These are phyloP conservation scores for Sarcoramphus papa DNA, from an alignment of 2,797 vertebrate species.

Conservation along the genomic window DNA sequence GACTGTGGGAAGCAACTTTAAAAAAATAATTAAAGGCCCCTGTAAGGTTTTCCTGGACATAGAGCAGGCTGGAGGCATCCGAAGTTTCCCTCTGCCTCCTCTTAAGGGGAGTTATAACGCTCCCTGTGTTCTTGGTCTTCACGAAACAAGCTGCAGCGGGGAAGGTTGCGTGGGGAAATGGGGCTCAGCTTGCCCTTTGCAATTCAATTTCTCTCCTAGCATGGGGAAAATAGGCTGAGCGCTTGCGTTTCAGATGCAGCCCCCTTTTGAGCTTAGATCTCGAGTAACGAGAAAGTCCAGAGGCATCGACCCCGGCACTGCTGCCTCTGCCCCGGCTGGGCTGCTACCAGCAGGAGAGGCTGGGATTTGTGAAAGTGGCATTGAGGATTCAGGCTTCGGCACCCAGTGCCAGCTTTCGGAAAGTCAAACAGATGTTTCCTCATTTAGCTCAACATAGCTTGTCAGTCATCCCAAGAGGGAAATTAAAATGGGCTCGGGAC, in stretches of 20 bases:
- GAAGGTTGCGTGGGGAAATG: background rate
- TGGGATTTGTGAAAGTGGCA: background rate
- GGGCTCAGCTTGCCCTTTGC: background rate
- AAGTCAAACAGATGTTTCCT: constrained; percentile 65
- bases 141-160: accelerated
- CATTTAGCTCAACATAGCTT: background rate
- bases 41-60: background rate
- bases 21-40: constrained; percentile 30
- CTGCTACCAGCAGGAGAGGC: constrained; percentile 5
- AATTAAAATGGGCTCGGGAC: constrained; percentile 31
- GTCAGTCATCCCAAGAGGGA: constrained; percentile 48
- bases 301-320: background rate
- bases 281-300: background rate
- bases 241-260: accelerated
- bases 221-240: accelerated
- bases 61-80: background rate
- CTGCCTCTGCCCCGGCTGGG: background rate
- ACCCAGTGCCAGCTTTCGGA: constrained; percentile 19
- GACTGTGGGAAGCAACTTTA: constrained; percentile 31
- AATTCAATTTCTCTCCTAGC: background rate
- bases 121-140: background rate
- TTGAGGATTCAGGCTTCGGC: constrained; percentile 11
- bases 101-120: background rate
- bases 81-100: background rate
- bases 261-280: background rate